A percentile compares a stretch with the other conserved stretches of the same genome.
phyloP scores from a whole-genome alignment of 2,888 invertebrate species.

The Meteorus cinctellus region DNA sequence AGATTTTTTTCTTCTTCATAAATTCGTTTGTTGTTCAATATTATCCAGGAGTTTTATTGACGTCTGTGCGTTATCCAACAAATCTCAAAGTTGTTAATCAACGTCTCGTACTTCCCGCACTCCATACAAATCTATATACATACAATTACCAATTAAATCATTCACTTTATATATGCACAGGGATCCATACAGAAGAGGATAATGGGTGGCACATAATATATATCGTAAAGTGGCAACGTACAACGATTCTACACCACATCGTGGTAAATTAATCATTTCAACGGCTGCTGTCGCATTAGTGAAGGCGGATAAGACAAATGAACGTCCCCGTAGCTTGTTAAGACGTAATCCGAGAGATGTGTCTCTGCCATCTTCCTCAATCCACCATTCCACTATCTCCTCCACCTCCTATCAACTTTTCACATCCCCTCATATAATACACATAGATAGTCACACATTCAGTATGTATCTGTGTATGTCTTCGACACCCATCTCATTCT shows the following conservation, averaged over 20 bases:
- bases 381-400: slow-evolving; percentile 45
- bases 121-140: background rate
- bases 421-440: slow-evolving; percentile 34
- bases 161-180: background rate
- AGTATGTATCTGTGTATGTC: background rate
- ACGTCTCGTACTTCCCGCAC: slow-evolving; percentile 14
- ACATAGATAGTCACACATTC: background rate
- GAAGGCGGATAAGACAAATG: slow-evolving; percentile 73
- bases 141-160: background rate
- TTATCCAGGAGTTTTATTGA: slow-evolving; percentile 11
- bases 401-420: slow-evolving; percentile 46
- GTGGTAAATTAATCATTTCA: slow-evolving; percentile 72
- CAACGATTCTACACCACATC: slow-evolving; percentile 38
- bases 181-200: background rate
- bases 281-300: slow-evolving; percentile 72
- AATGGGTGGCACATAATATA: background rate
- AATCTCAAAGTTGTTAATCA: slow-evolving; percentile 17
- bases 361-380: slow-evolving; percentile 61
- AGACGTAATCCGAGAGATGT: slow-evolving; percentile 71
- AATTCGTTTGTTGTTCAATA: background rate
- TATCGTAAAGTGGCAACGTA: slow-evolving; percentile 6
- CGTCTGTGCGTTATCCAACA: background rate
- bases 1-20: no score
- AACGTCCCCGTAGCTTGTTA: slow-evolving; percentile 73
- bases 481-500: slow-evolving; percentile 28